Conservation (phyloP, 2,797 vertebrate species). For the Scleropages formosus region DNA sequence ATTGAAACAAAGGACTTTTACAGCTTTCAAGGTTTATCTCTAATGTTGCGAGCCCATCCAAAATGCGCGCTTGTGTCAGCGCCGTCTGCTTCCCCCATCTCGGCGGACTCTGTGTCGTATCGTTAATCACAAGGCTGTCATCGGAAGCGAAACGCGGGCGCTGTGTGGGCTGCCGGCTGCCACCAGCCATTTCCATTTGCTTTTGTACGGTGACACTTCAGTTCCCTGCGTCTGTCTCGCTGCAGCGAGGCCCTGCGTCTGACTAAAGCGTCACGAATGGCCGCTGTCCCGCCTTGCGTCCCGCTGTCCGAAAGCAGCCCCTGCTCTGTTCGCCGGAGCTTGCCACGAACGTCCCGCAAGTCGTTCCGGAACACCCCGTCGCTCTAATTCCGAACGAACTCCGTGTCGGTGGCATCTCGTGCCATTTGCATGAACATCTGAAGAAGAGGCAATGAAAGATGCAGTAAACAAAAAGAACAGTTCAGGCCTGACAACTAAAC, state of each 20-base stretch:
- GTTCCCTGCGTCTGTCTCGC: neutral
- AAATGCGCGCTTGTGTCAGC: slow-evolving; percentile 56
- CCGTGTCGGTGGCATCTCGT: neutral
- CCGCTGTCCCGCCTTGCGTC: neutral
- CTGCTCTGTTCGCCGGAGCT: neutral
- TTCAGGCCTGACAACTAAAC: neutral
- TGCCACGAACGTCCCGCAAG: neutral
- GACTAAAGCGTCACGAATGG: slow-evolving; percentile 5
- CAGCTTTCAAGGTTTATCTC: slow-evolving; percentile 11
- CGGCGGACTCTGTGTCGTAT: slow-evolving; percentile 55
- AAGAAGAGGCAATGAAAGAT: slow-evolving; percentile 1
- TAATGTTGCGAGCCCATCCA: slow-evolving; percentile 3
- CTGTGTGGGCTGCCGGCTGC: neutral
- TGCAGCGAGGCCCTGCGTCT: neutral
- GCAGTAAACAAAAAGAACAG: neutral
- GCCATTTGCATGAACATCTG: neutral
- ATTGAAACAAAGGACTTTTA: slow-evolving; percentile 18
- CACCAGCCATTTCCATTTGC: slow-evolving; percentile 7
- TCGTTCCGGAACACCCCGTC: neutral
- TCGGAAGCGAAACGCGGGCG: slow-evolving; percentile 56
- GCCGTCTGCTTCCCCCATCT: slow-evolving; percentile 58
- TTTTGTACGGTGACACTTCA: neutral
- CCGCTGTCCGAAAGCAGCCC: neutral
- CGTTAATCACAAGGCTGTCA: slow-evolving; percentile 71
- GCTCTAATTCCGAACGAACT: neutral